phyloP scores from a whole-genome alignment of 1,140 invertebrate genomes.

The Drosophila busckii region DNA sequence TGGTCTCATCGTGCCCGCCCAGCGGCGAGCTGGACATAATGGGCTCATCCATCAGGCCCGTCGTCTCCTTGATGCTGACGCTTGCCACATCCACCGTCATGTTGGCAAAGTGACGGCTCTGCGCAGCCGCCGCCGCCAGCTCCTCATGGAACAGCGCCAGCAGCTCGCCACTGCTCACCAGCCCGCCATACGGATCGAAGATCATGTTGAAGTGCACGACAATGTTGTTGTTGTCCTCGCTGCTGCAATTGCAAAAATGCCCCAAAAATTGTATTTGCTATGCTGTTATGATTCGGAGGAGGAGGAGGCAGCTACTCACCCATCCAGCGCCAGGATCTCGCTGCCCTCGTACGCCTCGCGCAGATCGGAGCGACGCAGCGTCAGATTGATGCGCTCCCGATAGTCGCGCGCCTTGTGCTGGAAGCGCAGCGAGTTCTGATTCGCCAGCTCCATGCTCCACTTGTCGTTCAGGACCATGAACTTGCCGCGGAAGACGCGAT shows the following conservation, averaged over 20 bases:
- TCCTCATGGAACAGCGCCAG: conserved; percentile 73
- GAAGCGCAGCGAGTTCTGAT: conserved; percentile 84
- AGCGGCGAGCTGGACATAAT: conserved; percentile 72
- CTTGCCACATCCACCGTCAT: conserved; percentile 84
- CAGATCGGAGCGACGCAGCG: conserved; percentile 86
- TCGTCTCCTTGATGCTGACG: conserved; percentile 83
- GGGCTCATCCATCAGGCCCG: conserved; percentile 69
- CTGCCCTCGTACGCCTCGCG: conserved; percentile 73
- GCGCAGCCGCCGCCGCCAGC: conserved; percentile 51
- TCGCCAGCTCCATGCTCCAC: conserved; percentile 83
- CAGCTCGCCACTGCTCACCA: conserved; percentile 73
- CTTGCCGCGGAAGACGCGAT: conserved; percentile 88
- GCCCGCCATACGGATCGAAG: conserved; percentile 82
- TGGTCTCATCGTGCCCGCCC: conserved; percentile 63
- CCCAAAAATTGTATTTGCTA: background rate
- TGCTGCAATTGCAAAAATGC: conserved; percentile 77
- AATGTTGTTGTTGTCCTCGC: conserved; percentile 82
- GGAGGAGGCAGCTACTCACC: no score
- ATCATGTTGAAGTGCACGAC: conserved; percentile 87
- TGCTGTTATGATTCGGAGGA: no score
- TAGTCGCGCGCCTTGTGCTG: conserved; percentile 85
- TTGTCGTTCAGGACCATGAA: conserved; percentile 86
- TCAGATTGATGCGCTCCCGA: conserved; percentile 86
- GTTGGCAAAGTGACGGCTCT: conserved; percentile 82
- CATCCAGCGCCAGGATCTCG: conserved; percentile 82